Base-by-base conservation (phyloP, 2,888 invertebrate species). In the Cacoxenus indagator region DNA sequence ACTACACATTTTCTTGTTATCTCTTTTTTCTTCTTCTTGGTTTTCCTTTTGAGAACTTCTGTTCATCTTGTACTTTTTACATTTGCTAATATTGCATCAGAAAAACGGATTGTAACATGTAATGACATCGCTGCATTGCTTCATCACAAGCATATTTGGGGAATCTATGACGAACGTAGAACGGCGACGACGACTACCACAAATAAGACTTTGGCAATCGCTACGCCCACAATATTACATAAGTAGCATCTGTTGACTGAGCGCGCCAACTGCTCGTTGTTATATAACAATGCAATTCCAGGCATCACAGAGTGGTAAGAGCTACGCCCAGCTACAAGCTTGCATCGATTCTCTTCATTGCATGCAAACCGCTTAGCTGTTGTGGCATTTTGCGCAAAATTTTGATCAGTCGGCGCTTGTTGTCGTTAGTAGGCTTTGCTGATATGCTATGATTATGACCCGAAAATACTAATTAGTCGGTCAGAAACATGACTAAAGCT, bases 41-140 rank as follows among this genome's bases (percentile, higher is more conserved):
- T 37, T 37, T 31, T 54, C 4, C 57, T 59, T 59, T 37, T 31
- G 37, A 37, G 29, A 31, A 31, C 37, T 27, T 59, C 4, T 19
- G 14, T 14, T n/a, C n/a, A n/a, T n/a, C n/a, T n/a, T n/a, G n/a
- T n/a, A n/a, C n/a, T 55, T 55, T 22, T 22, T 19, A 59, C 22
- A 22, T 59, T 31, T 59, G 8, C 59, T 29, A 3, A 59, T 62
- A 62, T 62, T 62, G 45, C 61, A 62, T 24, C 45, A n/a, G 43
- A 19, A 22, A 59, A 45, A 45, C 45, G 45, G 45, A 24, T 62
- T 24, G 43, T 22, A 43, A 24, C 61, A 62, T 45, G 26, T 43
- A 62, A 61, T 45, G 26, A 62, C 45, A 62, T 62, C 61, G 26
- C 45, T 22, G 17, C 22, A 22, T 51, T 22, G 37, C 37, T 37